Base-by-base conservation (phyloP, 2,888 invertebrate genomes). In the Plusia festucae region DNA sequence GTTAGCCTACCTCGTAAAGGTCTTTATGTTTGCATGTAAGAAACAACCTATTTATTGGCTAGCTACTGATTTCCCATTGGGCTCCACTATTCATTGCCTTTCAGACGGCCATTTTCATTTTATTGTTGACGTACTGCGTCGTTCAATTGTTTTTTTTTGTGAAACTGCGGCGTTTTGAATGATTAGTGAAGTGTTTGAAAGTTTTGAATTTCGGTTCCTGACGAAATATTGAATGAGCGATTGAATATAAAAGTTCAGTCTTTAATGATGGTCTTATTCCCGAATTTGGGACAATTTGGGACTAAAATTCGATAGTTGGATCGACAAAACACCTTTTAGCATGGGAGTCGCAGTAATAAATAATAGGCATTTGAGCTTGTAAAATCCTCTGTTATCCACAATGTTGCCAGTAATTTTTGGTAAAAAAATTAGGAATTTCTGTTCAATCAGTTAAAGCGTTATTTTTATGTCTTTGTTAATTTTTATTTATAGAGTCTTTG, bases 11-110 rank as follows among this genome's bases (percentile, higher is more conserved):
- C 46, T 53, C 60, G 27, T 74, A 71, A 70, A 71, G 22, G 46
- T 46, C 46, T 78, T 79, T 72, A 72, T 77, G 77, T 76, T 78
- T 77, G 77, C 72, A 77, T 79, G 64, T 60, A 78, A 75, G 77
- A 65, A 79, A 68, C 58, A 1, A 24, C 52, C 54, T 70, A 76
- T 76, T 72, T 79, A 79, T 79, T 67, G 69, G 64, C 58, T 59
- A 53, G 58, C 65, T 64, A 58, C 64, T 79, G 79, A 79, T 79
- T 79, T 79, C 79, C 79, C 79, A 70, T 69, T 59, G 76, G 79
- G 60, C 68, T 30, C 15, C 52, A 68, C 76, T 69, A 73, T 79
- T 79, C 79, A 77, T 78, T 76, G 76, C 64, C 49, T 30, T 70
- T 40, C 69, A 61, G 70, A 76, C 69, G 70, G 73, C 78, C 67